Percentiles rank a stretch among this genome's conserved stretches.
Evolutionary conservation across 2,113 vertebrate genomes (phyloP).

Genomic region (Tyto alba): DNA sequence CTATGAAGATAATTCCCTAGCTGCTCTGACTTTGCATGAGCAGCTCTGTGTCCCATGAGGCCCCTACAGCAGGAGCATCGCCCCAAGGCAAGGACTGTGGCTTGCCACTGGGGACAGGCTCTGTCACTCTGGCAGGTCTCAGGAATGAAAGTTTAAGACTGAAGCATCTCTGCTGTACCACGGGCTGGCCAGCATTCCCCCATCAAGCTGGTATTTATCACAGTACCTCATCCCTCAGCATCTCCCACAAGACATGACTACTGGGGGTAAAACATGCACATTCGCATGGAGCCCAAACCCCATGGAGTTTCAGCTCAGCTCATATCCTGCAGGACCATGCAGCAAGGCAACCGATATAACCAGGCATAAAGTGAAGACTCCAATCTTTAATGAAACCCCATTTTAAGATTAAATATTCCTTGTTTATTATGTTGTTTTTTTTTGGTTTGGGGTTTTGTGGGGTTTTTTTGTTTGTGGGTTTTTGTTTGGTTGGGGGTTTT

Average conservation of each 20-base stretch:
- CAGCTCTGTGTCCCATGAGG: neutral
- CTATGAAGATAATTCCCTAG: too few species aligned
- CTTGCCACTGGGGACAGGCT: neutral
- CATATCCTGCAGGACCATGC: neutral
- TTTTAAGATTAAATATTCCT: neutral
- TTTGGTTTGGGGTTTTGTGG: too few species aligned
- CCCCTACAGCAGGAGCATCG: neutral
- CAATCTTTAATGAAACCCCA: neutral
- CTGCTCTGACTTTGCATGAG: neutral
- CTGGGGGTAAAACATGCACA: neutral
- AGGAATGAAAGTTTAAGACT: neutral
- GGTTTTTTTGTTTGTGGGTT: too few species aligned
- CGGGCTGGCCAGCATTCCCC: neutral
- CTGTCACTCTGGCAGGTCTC: neutral
- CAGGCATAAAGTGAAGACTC: neutral
- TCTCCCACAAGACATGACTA: neutral
- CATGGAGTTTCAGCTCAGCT: neutral
- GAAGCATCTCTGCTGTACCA: neutral
- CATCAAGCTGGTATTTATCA: neutral
- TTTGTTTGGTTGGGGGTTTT: too few species aligned
- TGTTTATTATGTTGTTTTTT: neutral
- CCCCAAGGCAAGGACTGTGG: neutral
- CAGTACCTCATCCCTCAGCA: neutral
- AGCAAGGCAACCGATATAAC: neutral
- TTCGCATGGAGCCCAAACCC: neutral